Evolutionary conservation across 2,888 invertebrate species (phyloP).

Genomic region (Idaea biselata): DNA sequence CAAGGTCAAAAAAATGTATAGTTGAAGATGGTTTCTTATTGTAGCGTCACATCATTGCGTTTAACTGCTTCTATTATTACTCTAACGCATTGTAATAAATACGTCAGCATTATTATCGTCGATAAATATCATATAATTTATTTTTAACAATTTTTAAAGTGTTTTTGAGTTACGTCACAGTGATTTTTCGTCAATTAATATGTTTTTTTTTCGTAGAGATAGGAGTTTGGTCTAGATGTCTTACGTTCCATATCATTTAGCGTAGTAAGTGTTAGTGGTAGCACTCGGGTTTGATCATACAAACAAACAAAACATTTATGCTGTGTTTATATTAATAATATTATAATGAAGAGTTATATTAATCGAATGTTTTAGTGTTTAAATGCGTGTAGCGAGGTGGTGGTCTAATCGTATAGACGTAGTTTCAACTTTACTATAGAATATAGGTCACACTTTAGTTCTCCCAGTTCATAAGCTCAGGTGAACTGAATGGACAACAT

Average conservation of each 20-base stretch:
- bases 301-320: slow-evolving; percentile 50
- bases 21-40: too few species aligned
- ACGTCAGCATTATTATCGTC: neutral
- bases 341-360: slow-evolving; percentile 55
- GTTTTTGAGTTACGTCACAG: slow-evolving; percentile 5
- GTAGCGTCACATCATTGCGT: neutral
- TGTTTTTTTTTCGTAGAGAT: slow-evolving; percentile 38
- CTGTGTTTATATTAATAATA: slow-evolving; percentile 53
- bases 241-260: slow-evolving; percentile 69
- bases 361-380: slow-evolving; percentile 48
- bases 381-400: slow-evolving; percentile 64
- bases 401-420: slow-evolving; percentile 63
- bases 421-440: slow-evolving; percentile 41
- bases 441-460: neutral
- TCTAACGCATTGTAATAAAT: neutral
- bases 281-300: slow-evolving; percentile 29
- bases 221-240: slow-evolving; percentile 52
- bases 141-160: neutral
- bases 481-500: neutral
- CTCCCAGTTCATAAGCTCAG: neutral
- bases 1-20: too few species aligned
- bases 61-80: neutral
- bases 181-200: slow-evolving; percentile 66
- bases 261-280: slow-evolving; percentile 28
- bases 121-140: neutral